Conservation (phyloP, 2,888 invertebrate genomes). For the Tachina grossa region DNA sequence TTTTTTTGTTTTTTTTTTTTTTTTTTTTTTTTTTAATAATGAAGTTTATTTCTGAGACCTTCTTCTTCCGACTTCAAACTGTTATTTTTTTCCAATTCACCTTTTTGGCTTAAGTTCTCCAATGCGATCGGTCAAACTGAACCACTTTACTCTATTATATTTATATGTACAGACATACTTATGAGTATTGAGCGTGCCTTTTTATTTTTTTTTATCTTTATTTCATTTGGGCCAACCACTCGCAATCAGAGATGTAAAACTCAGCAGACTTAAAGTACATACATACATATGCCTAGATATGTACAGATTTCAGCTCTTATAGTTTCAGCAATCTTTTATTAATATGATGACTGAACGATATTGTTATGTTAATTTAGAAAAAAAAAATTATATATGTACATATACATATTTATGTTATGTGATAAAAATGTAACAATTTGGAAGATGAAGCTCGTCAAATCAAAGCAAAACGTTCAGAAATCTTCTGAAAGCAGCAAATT, state of each 20-base stretch:
- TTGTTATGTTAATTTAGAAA: too few species aligned
- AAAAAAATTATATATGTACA: too few species aligned
- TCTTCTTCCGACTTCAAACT: constrained; percentile 53
- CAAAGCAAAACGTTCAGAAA: too few species aligned
- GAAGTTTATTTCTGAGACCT: constrained; percentile 56
- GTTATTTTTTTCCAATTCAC: constrained; percentile 18
- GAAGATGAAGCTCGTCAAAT: too few species aligned
- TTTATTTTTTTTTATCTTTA: constrained; percentile 44
- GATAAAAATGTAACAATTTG: too few species aligned
- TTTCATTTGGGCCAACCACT: constrained; percentile 39
- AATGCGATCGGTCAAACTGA: constrained; percentile 26
- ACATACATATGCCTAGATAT: neutral
- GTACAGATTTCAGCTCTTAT: too few species aligned
- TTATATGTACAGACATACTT: too few species aligned
- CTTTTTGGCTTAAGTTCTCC: constrained; percentile 35
- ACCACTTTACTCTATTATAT: constrained; percentile 57
- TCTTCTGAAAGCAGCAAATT: too few species aligned
- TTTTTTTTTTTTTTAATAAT: constrained; percentile 36
- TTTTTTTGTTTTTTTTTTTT: constrained; percentile 29
- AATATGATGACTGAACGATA: too few species aligned
- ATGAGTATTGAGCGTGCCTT: constrained; percentile 59
- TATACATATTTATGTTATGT: too few species aligned
- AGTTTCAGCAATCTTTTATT: too few species aligned
- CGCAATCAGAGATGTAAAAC: constrained; percentile 26
- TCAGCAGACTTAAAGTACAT: neutral